Conservation (phyloP, 2,113 vertebrate genomes). For the Ellobius talpinus region DNA sequence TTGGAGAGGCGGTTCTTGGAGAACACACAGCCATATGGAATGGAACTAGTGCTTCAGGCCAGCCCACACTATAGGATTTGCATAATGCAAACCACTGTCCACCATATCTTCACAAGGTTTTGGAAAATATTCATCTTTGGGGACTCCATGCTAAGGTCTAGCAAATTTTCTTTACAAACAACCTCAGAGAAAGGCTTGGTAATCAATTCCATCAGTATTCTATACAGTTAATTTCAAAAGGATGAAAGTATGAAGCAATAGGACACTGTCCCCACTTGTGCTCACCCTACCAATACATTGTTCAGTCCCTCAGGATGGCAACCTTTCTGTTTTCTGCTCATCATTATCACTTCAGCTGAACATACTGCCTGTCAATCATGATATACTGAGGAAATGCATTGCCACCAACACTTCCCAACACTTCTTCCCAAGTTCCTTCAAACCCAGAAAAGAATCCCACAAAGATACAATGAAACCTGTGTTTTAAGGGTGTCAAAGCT, state of each 20-base stretch:
- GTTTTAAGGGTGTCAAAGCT: not conserved
- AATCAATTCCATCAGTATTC: not conserved
- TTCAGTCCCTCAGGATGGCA: rapidly evolving
- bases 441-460: not conserved
- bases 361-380: not conserved
- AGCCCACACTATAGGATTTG: not conserved
- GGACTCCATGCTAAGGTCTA: not conserved
- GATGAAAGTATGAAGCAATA: not conserved
- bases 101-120: not conserved
- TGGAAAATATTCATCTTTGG: not conserved
- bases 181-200: not conserved
- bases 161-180: not conserved
- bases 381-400: too few relatives aligned
- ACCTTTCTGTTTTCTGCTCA: not conserved
- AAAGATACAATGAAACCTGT: not conserved
- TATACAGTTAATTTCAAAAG: not conserved
- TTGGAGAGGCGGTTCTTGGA: not conserved
- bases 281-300: rapidly evolving
- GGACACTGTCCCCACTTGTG: rapidly evolving
- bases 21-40: not conserved
- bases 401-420: not conserved
- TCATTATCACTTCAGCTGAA: rapidly evolving
- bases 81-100: not conserved
- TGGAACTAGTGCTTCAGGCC: not conserved
- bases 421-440: not conserved